A percentile compares a stretch with the other conserved stretches of the same genome.
These are phyloP conservation scores for Alloscopus bannaensis DNA, from an alignment of 2,888 invertebrate genomes.

Conservation along the genomic window DNA sequence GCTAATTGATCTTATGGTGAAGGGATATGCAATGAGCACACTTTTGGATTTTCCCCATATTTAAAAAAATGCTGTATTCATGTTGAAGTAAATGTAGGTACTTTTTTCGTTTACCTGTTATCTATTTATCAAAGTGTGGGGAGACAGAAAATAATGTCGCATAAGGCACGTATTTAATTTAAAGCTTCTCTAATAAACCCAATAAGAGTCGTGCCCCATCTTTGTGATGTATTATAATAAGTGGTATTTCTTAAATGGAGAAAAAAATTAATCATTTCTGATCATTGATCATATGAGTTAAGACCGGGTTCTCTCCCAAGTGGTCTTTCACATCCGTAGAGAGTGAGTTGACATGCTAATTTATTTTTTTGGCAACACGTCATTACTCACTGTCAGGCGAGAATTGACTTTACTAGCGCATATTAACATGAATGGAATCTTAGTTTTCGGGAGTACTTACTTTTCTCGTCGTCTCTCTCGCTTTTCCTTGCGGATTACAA, in stretches of 20 bases:
- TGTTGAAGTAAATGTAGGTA: no score
- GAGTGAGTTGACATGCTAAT: constrained; percentile 58
- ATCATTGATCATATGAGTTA: constrained; percentile 56
- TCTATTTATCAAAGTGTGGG: no score
- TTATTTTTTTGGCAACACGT: constrained; percentile 57
- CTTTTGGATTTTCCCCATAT: no score
- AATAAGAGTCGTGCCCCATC: no score
- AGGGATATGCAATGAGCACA: no score
- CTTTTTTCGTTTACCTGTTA: no score
- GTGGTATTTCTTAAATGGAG: neutral
- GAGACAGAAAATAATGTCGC: no score
- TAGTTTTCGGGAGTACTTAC: constrained; percentile 15
- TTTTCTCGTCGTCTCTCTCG: no score
- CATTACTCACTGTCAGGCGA: constrained; percentile 57
- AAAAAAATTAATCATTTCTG: constrained; percentile 58
- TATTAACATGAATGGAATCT: constrained; percentile 26
- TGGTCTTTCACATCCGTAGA: constrained; percentile 20
- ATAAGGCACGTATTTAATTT: no score
- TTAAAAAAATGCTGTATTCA: no score
- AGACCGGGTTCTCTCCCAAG: constrained; percentile 43
- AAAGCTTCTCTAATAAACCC: neutral
- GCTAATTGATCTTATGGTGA: no score
- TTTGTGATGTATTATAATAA: no score
- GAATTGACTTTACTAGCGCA: constrained; percentile 41
- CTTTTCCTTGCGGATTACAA: constrained; percentile 36